Base-by-base conservation (phyloP, 2,888 invertebrate genomes). In the Melanostoma scalare region DNA sequence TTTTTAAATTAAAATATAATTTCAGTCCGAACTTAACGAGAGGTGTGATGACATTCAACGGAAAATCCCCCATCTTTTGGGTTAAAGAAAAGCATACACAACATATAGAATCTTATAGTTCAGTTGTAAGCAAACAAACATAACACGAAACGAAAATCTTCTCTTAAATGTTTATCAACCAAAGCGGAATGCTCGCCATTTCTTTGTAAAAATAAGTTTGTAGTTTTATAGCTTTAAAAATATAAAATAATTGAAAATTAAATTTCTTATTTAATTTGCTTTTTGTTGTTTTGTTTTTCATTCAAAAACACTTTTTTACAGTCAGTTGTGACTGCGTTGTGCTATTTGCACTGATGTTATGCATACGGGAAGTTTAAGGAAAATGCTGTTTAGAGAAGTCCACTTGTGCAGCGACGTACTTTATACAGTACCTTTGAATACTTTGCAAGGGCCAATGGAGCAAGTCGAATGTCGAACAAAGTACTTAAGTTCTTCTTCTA, bases 11-110 rank as follows among this genome's bases (percentile, higher is more conserved):
- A 20, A 20, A 20, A 20, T 20, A 20, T 20, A 20, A 20, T 92
- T 92, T 38, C 91, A 96, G 95, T 94, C 94, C 86, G 96, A 96
- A 88, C 92, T 96, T 86, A 95, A 96, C 87, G 96, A 96, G 88
- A 94, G 94, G 87, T 97, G 96, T 91, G 96, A 96, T 88, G 94
- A 95, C 88, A 93, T 96, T 87, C 92, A 93, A 38, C 94, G 93
- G 85, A 92, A 88, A 35, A 87, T 87, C 60, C 90, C 90, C 8
- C 89, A 89, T 80, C 86, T 90, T 67, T 85, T 89, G 82, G 90
- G 90, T 61, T 90, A 88, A 44, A 20, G 60, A 53, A 42, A 50
- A 30, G 20, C 20, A 52, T 58, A 61, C 46, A 48, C 31, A 36
- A 38, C 10, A 68, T 48, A 33, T 46, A 63, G 48, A 20, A 20